A percentile compares a stretch with the other conserved stretches of the same genome.
Evolutionary conservation across 2,888 invertebrate genomes (phyloP).

Genomic region (Papilio demoleus): DNA sequence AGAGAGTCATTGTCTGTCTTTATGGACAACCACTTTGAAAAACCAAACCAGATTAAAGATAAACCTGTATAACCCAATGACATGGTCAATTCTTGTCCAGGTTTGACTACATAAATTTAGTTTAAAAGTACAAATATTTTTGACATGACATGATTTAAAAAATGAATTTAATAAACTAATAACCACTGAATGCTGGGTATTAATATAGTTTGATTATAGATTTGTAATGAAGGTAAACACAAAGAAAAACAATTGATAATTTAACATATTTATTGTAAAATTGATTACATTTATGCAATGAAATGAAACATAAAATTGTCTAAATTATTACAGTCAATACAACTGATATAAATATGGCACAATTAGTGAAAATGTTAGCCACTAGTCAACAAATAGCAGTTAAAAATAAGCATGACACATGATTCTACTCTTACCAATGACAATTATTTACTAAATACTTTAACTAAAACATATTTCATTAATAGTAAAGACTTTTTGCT

Average conservation of each 20-base stretch:
- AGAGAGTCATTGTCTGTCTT: no score
- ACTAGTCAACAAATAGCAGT: background rate
- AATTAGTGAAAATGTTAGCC: constrained; percentile 3
- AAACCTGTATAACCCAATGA: no score
- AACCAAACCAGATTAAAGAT: no score
- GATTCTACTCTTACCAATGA: background rate
- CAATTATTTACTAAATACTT: background rate
- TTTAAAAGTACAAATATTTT: no score
- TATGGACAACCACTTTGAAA: no score
- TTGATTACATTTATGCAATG: constrained; percentile 7
- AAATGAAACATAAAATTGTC: constrained; percentile 17
- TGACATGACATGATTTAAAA: no score
- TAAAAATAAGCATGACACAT: constrained; percentile 1
- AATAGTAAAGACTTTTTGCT: background rate
- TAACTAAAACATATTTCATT: background rate
- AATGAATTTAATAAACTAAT: no score
- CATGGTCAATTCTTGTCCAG: no score
- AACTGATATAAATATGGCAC: constrained; percentile 19
- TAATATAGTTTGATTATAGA: no score
- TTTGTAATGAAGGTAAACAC: no score
- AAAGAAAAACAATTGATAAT: constrained; percentile 5
- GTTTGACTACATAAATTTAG: no score
- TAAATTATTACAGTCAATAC: constrained; percentile 4
- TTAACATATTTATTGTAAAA: constrained; percentile 15
- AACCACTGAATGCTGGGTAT: background rate